Percentiles rank a stretch among this genome's conserved stretches.
These are phyloP conservation scores for Procambarus clarkii DNA, from an alignment of 1,140 invertebrate species.

Conservation along the genomic window DNA sequence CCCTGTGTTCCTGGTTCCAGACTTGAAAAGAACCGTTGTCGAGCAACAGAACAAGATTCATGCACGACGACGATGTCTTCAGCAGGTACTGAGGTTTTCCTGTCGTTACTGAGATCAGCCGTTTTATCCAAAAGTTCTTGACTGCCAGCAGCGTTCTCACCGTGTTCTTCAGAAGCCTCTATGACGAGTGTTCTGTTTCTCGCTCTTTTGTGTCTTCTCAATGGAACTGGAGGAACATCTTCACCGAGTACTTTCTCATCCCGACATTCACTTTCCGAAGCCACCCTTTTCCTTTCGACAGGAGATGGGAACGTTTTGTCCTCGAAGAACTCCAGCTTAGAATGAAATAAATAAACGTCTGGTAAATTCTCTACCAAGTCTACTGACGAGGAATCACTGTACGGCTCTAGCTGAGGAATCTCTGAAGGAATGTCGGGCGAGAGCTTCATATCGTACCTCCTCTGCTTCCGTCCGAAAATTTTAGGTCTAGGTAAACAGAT, in stretches of 20 bases:
- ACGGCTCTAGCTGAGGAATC: constrained; percentile 8
- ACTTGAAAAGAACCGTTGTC: not conserved
- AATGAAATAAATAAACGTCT: not conserved
- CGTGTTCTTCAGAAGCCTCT: not conserved
- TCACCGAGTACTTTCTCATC: not conserved
- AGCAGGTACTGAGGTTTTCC: not conserved
- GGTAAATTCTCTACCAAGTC: not conserved
- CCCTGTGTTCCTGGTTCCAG: not conserved
- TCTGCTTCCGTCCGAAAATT: constrained; percentile 48
- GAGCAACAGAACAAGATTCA: not conserved
- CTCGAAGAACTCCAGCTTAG: not conserved
- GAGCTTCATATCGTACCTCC: constrained; percentile 36
- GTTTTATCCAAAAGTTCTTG: not conserved
- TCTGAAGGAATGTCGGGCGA: constrained; percentile 8
- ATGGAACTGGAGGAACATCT: not conserved
- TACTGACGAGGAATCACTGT: not conserved
- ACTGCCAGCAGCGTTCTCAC: not conserved
- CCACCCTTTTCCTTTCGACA: not conserved
- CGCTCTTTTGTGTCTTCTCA: not conserved
- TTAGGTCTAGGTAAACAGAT: constrained; percentile 30
- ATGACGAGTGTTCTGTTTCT: not conserved
- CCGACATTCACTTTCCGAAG: not conserved
- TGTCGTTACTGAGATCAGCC: not conserved
- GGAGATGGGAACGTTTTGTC: not conserved
- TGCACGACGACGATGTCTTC: not conserved